Evolutionary conservation across 2,888 invertebrate species (phyloP), one percentile per base, ranked within the genome.

Genomic region (Zonitis immaculata): DNA sequence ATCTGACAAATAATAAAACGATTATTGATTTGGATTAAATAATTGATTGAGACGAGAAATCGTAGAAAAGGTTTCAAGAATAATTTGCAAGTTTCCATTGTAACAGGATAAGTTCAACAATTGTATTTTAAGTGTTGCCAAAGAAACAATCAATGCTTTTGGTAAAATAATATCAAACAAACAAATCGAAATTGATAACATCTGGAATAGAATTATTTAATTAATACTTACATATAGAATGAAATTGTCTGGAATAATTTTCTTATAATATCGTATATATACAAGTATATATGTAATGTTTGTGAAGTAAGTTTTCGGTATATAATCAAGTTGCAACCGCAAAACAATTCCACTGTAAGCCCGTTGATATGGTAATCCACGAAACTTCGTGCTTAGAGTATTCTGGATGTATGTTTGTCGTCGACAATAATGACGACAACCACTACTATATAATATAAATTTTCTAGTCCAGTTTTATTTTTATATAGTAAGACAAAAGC

Each of bases 271-370:
- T 18, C 9, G 3, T 35, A 35, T 18, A 35, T 16, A 16, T 16
- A 5, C 6, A 25, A 25, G 28, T 16, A 39, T 20, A 11, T 20
- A n/a, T 20, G 6, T 35, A 11, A n/a, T 20, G 6, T 35, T 8
- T 35, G 9, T 9, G 11, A 39, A 39, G 39, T 39, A 20, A 20
- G 39, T 39, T 22, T 22, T n/a, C 39, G 6, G 39, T 22, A 22
- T 39, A 39, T 39, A 39, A 39, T 39, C 39, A 39, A 39, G 39
- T 39, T 39, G 39, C 18, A n/a, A 39, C 39, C 39, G 9, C 39
- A 39, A 39, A 39, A 39, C 39, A 39, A 39, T 39, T 39, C 39
- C 18, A 39, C 39, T 39, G 39, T 39, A 39, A 39, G 39, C 39
- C 26, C 39, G 39, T 39, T 39, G 39, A 39, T 39, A 39, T 39